Base-by-base conservation (phyloP, 2,113 vertebrate species). In the Melierax canorus region DNA sequence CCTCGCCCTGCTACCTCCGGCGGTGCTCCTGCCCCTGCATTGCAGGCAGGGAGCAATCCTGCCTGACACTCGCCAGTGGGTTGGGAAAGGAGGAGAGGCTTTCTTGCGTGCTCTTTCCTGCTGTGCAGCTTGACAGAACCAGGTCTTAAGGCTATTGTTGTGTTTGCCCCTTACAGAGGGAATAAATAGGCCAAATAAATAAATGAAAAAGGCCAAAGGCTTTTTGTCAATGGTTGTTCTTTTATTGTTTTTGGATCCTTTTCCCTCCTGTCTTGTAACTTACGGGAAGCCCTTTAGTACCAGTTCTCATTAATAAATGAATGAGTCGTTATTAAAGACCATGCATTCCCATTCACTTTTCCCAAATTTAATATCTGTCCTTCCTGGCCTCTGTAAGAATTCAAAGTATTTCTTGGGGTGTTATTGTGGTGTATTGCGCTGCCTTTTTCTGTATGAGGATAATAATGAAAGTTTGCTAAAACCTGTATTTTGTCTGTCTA, bases 181-280 rank as follows among this genome's bases (percentile, higher is more conserved):
- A 96, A 87, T 82, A 94, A 91, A 89, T 39, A 85, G 56, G 7
- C 21, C 56, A 84, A 71, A 94, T 87, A 91, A 95, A 96, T 92
- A 93, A 95, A 62, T 72, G 3, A n/a, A 85, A 81, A 92, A 94
- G 83, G 88, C 79, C 64, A 66, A 81, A 85, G 60, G 53, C 66
- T 73, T 85, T 86, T 55, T 84, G 53, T 81, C 55, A 29, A 7
- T 92, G 66, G 24, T 67, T 46, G 11, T 72, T 81, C 43, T 68
- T 85, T 92, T 83, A 87, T 36, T 89, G 38, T 75, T 24, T 94
- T 82, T 77, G 76, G 11, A 29, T 84, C 19, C 34, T 77, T 74
- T 55, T 18, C 4, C 39, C 30, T 72, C 34, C 39, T 85, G 46
- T 69, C 36, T 91, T 15, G 1, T 71, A 64, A 51, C n/a, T 80